Base-by-base conservation (phyloP, 2,113 vertebrate genomes). In the Pleuronectes platessa region DNA sequence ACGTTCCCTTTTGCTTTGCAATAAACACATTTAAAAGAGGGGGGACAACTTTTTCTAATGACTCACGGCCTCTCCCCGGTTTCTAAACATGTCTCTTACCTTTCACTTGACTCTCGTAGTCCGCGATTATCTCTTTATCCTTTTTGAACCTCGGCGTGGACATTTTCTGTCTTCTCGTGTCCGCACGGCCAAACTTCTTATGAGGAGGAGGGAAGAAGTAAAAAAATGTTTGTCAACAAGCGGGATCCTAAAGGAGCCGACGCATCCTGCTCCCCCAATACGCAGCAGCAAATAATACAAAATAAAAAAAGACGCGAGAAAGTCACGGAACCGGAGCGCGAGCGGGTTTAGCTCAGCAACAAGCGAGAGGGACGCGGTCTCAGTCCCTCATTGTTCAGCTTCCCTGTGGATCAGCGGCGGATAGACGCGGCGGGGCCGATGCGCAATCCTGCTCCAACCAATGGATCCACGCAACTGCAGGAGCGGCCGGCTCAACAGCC, bases 101-200 rank as follows among this genome's bases (percentile, higher is more conserved):
- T 97, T 99, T 98, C 58, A 98, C 97, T 96, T 99, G 97, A 88
- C 96, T 96, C 93, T 99, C 97, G 90, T 99, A 99, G 64, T 99
- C 97, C 61, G 95, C 95, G 86, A 99, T 96, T 79, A 99, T 99
- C 85, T 99, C 97, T 95, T 98, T 99, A 95, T 99, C 97, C 94
- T 99, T 99, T 93, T 98, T 99, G 91, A 96, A 97, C 95, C 96
- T 95, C 93, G 93, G 94, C 11, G 96, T 92, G 87, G 97, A 98
- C 97, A 99, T 99, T 91, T 94, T 97, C 24, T 15, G 67, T 42
- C 68, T 76, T 51, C 53, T 87, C 37, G 61, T 20, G 69, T 23
- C 49, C 40, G 14, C 13, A 58, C 61, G 76, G 67, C 42, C 66
- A 65, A 92, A 88, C 80, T 91, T 93, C 26, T 89, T 68, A 5